Evolutionary conservation across 2,888 invertebrate species (phyloP).

Genomic region (Flexamia atlantica): DNA sequence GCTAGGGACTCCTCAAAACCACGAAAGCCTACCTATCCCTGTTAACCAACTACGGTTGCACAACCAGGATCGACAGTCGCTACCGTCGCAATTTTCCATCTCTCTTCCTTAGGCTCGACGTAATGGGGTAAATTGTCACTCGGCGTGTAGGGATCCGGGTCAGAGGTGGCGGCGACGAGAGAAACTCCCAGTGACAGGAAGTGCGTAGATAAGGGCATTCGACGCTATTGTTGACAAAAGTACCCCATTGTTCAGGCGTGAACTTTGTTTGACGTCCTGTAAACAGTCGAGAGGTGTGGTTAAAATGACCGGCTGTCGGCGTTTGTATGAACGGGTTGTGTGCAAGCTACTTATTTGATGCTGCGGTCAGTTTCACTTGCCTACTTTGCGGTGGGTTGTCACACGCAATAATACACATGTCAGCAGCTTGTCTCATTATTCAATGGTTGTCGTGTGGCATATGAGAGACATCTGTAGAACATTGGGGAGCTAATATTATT

Average conservation of each 20-base stretch:
- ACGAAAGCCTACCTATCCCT: not conserved
- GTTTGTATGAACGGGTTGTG: not conserved
- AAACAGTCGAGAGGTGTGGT: not conserved
- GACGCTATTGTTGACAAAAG: not conserved
- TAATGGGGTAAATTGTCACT: not conserved
- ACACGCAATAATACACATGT: not conserved
- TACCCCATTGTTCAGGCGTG: not conserved
- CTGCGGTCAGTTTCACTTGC: not conserved
- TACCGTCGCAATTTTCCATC: not conserved
- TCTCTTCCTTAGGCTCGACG: not conserved
- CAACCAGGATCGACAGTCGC: not conserved
- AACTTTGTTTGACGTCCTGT: not conserved
- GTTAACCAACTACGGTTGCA: not conserved
- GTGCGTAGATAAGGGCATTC: not conserved
- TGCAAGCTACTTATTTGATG: too few species aligned
- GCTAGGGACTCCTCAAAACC: too few species aligned
- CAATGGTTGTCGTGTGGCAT: too few species aligned
- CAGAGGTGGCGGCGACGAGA: slow-evolving; percentile 11
- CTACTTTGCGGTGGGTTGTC: not conserved
- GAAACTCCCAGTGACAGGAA: slow-evolving; percentile 8
- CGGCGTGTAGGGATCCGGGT: not conserved
- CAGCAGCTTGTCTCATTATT: not conserved
- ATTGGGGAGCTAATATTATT: too few species aligned
- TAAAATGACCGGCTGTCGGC: not conserved
- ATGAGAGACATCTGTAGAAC: too few species aligned